These are phyloP conservation scores for Drosophila pseudoananassae DNA, from an alignment of 1,140 invertebrate genomes.

Conservation along the genomic window DNA sequence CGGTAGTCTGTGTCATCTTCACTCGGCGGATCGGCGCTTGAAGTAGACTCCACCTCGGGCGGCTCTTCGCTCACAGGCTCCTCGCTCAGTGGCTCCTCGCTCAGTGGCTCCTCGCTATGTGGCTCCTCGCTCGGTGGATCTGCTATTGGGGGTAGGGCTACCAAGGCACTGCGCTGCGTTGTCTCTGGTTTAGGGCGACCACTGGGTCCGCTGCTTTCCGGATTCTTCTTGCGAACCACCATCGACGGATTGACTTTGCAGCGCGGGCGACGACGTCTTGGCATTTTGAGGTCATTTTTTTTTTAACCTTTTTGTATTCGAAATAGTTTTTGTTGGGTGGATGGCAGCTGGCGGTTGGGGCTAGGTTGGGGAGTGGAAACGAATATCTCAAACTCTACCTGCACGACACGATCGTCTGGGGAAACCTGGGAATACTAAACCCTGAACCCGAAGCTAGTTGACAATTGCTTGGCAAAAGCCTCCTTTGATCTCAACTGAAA, in stretches of 20 bases:
- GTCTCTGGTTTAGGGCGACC: constrained; percentile 3
- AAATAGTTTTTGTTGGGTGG: background rate
- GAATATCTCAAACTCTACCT: constrained; percentile 4
- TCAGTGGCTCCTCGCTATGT: background rate
- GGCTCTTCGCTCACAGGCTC: background rate
- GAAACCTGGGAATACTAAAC: constrained; percentile 16
- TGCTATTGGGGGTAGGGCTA: background rate
- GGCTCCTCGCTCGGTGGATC: background rate
- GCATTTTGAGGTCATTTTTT: constrained; percentile 29
- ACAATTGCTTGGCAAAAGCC: constrained; percentile 33
- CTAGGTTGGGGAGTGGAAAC: background rate
- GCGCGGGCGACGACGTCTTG: constrained; percentile 58
- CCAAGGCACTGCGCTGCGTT: background rate
- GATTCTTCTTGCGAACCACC: constrained; percentile 20
- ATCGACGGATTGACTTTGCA: constrained; percentile 46
- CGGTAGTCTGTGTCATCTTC: constrained; percentile 49
- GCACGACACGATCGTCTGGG: background rate
- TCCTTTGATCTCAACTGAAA: background rate
- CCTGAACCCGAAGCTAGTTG: constrained; percentile 26
- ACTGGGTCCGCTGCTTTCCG: constrained; percentile 15
- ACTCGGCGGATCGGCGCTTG: background rate
- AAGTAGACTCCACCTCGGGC: constrained; percentile 4
- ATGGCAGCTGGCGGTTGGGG: constrained; percentile 1
- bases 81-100: background rate
- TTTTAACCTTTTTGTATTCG: background rate